These are phyloP conservation scores for Psylliodes chrysocephalus DNA, from an alignment of 2,888 invertebrate species.

Conservation along the genomic window DNA sequence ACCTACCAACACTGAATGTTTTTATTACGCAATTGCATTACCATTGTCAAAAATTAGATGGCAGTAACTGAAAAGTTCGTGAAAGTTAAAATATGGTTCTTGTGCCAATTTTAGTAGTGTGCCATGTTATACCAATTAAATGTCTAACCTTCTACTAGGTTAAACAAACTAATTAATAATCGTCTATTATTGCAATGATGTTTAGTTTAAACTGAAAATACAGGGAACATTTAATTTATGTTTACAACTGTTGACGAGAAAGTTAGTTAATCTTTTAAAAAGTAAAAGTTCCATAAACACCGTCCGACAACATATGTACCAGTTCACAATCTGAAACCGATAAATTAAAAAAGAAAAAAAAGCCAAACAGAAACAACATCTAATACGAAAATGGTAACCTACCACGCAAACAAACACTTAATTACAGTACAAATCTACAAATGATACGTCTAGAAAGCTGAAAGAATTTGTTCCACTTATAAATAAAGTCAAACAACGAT, in stretches of 20 bases:
- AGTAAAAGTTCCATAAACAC: background rate
- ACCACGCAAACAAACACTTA: constrained; percentile 40
- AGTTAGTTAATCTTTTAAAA: background rate
- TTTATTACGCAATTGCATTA: no score
- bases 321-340: background rate
- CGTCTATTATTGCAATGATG: no score
- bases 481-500: constrained; percentile 44
- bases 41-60: no score
- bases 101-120: no score
- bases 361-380: constrained; percentile 12
- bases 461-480: constrained; percentile 39
- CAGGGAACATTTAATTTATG: no score
- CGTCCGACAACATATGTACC: background rate
- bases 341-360: background rate
- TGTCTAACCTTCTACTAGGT: no score
- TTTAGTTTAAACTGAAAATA: no score
- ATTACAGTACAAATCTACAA: constrained; percentile 18
- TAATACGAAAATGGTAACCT: constrained; percentile 33
- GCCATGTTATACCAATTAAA: no score
- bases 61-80: no score
- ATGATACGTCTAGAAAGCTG: constrained; percentile 33
- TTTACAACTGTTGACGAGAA: background rate
- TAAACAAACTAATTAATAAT: no score
- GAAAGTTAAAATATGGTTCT: no score
- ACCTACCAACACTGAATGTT: no score